Evolutionary conservation across 2,888 invertebrate genomes (phyloP), one percentile per base, ranked within the genome.

Genomic region (Aleiodes alternator): DNA sequence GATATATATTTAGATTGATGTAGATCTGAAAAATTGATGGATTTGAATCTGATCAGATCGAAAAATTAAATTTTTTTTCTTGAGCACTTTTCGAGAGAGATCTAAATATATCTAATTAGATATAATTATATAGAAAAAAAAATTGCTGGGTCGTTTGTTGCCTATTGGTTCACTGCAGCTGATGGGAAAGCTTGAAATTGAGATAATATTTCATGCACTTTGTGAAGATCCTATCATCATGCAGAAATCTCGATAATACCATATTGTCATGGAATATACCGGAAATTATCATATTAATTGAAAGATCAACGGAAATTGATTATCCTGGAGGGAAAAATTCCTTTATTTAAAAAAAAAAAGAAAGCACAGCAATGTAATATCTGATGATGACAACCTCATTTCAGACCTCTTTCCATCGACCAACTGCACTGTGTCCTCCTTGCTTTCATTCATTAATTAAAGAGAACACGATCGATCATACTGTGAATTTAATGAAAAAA

Each of bases 381-480:
- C 23, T 48, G 48, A 14, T 23, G 64, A 64, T 64, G 64, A 64
- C 64, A 64, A 64, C 43, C 64, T 48, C 64, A 34, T 59, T 48
- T 16, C 64, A 12, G 16, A 9, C 64, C 4, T 9, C 16, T 43
- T 16, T 16, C 55, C 43, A 48, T 16, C 14, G 64, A 23, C 23
- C 43, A 43, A 43, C 43, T 43, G 43, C 43, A 43, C 43, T 43
- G 43, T 43, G 43, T 43, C 43, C 61, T 12, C 43, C 23, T 23
- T 31, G 71, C 53, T 38, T 73, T 76, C 73, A 57, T 73, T 76
- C 73, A 57, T 75, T 76, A 76, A 78, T 76, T 75, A 78, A 78
- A 75, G 70, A 23, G n/a, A 34, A 64, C 31, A 68, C 69, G 68
- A 75, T 79, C 78, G 75, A 78, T 79, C 61, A 69, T 57, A 23